Conservation (phyloP, 2,888 invertebrate species). For the Catonia carolina region DNA sequence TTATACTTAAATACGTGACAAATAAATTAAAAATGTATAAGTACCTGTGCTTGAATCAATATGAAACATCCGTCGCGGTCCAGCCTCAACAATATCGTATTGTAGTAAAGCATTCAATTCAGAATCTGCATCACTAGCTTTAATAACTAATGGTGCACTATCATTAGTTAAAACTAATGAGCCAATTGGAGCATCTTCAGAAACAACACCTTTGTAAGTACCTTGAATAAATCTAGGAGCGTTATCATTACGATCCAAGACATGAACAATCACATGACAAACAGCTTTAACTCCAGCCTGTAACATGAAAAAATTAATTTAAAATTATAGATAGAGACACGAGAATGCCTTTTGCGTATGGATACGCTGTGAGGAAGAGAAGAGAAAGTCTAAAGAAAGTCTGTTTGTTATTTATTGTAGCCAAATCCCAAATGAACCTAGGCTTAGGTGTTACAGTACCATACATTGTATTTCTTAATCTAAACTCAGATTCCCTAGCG, state of each 20-base stretch:
- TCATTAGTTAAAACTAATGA: slow-evolving; percentile 63
- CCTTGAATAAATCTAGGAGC: slow-evolving; percentile 63
- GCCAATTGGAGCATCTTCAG: slow-evolving; percentile 65
- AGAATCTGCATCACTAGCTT: slow-evolving; percentile 77
- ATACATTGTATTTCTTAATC: too few species aligned
- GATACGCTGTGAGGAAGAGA: too few species aligned
- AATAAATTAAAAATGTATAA: slow-evolving; percentile 2
- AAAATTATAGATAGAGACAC: too few species aligned
- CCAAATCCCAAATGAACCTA: too few species aligned
- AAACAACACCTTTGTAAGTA: slow-evolving; percentile 62
- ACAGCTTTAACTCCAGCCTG: slow-evolving; percentile 59
- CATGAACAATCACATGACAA: slow-evolving; percentile 71
- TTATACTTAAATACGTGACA: too few species aligned
- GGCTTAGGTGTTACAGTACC: too few species aligned
- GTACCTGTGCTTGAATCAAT: slow-evolving; percentile 72
- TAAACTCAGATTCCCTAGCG: too few species aligned
- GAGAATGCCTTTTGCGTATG: too few species aligned
- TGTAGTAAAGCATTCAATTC: slow-evolving; percentile 76
- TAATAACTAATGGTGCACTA: slow-evolving; percentile 73
- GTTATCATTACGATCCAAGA: slow-evolving; percentile 84
- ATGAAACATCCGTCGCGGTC: slow-evolving; percentile 70
- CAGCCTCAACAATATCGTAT: slow-evolving; percentile 76
- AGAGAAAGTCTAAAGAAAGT: too few species aligned
- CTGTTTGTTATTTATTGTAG: too few species aligned
- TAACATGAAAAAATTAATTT: slow-evolving; percentile 31